Conservation (phyloP, 2,113 vertebrate species). For the Microtus montanus region DNA sequence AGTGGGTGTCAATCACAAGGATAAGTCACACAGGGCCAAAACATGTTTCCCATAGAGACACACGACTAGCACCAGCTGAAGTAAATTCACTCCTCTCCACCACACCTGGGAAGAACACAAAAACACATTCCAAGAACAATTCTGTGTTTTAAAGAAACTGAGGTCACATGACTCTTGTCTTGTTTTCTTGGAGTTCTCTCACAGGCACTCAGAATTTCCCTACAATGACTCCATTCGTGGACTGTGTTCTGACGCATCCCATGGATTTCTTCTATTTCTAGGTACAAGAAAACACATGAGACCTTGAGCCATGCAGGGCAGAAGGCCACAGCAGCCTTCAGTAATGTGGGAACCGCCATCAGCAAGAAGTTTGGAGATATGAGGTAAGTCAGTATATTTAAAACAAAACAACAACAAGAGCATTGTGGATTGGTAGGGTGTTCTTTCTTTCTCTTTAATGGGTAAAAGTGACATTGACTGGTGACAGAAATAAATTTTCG, state of each 20-base stretch:
- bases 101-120: background rate
- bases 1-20: background rate
- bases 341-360: conserved; percentile 93
- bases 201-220: background rate
- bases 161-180: background rate
- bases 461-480: background rate
- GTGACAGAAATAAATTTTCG: conserved; percentile 26
- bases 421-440: background rate
- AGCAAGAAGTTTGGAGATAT: conserved; percentile 97
- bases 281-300: conserved; percentile 98
- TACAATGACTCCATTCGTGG: background rate
- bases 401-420: background rate
- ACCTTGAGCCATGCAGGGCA: conserved; percentile 95
- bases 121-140: background rate
- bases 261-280: conserved; percentile 76
- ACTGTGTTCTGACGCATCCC: background rate
- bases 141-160: background rate
- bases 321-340: conserved; percentile 95
- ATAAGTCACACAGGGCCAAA: no score
- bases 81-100: background rate
- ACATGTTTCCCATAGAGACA: background rate
- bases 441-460: background rate
- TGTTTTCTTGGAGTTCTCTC: background rate
- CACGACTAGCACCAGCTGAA: background rate
- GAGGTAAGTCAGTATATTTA: conserved; percentile 87